phyloP scores from a whole-genome alignment of 2,888 invertebrate species.

The Athrips mouffetella region DNA sequence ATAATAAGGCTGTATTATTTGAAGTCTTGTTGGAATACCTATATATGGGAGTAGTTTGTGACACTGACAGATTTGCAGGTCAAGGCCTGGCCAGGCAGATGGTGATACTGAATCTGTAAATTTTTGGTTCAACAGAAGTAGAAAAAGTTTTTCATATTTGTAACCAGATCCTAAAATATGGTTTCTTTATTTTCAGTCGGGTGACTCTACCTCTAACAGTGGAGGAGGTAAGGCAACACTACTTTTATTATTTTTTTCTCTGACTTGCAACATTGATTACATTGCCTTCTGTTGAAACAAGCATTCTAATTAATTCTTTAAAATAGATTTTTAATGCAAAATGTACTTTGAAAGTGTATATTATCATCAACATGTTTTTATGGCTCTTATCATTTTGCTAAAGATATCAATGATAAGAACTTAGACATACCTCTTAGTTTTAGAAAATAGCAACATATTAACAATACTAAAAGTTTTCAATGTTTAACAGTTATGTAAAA shows the following conservation, averaged over 20 bases:
- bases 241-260: not conserved
- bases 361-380: not conserved
- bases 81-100: slow-evolving; percentile 52
- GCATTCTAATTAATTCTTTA: no score
- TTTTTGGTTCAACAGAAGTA: not conserved
- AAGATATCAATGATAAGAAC: not conserved
- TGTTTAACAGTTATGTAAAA: no score
- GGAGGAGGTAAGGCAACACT: slow-evolving; percentile 88
- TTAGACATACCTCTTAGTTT: not conserved
- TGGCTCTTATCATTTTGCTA: not conserved
- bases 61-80: slow-evolving; percentile 62
- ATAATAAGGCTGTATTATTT: not conserved
- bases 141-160: not conserved
- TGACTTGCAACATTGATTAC: not conserved
- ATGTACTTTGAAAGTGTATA: not conserved
- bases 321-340: no score
- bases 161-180: not conserved
- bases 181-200: slow-evolving; percentile 85
- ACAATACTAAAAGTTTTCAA: no score
- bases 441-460: no score
- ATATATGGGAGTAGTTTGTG: slow-evolving; percentile 17
- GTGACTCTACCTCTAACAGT: slow-evolving; percentile 97
- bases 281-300: not conserved
- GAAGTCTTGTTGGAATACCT: not conserved
- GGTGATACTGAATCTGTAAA: slow-evolving; percentile 23